Evolutionary conservation across 2,888 invertebrate genomes (phyloP).

Genomic region (Drosophila limbata): DNA sequence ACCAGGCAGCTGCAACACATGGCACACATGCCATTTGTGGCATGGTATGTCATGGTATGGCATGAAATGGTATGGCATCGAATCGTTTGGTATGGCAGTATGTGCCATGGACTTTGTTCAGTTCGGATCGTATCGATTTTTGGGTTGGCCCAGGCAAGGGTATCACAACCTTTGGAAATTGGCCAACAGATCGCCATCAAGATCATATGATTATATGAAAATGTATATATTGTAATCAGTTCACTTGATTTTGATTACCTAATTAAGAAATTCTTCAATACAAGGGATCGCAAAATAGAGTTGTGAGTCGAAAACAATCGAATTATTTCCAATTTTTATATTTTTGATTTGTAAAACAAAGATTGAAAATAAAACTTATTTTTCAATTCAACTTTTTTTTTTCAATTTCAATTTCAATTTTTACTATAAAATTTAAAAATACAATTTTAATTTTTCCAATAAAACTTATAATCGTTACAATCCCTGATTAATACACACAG

Average conservation of each 20-base stretch:
- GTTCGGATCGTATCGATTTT: conserved; percentile 9
- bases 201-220: background rate
- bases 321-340: too few species aligned
- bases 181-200: background rate
- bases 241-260: conserved; percentile 9
- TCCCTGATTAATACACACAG: background rate
- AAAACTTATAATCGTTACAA: too few species aligned
- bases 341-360: too few species aligned
- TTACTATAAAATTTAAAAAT: too few species aligned
- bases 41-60: conserved; percentile 30
- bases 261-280: conserved; percentile 43
- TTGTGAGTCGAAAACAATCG: too few species aligned
- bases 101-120: background rate
- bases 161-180: background rate
- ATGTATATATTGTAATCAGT: conserved; percentile 3
- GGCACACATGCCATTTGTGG: conserved; percentile 61
- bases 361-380: too few species aligned
- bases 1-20: conserved; percentile 51
- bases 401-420: too few species aligned
- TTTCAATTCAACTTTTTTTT: too few species aligned
- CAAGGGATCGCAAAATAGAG: background rate
- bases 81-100: too few species aligned
- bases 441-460: too few species aligned
- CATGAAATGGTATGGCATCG: conserved; percentile 12
- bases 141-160: conserved; percentile 2